These are phyloP conservation scores for Xenops minutus DNA, from an alignment of 2,797 vertebrate genomes.

Conservation along the genomic window DNA sequence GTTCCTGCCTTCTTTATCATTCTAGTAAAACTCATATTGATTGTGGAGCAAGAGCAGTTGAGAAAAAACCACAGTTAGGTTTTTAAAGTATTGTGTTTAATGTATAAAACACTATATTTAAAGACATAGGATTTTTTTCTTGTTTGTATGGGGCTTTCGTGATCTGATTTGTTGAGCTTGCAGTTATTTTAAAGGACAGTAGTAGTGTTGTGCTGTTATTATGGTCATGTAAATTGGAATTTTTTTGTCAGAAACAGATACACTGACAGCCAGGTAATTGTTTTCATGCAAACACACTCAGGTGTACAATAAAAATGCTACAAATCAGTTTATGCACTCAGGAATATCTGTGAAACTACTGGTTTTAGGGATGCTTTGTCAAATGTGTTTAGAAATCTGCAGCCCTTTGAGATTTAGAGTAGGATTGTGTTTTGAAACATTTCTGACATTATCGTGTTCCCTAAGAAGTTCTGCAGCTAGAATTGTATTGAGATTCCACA, in stretches of 20 bases:
- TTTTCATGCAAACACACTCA: neutral
- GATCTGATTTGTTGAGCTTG: neutral
- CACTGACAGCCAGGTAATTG: neutral
- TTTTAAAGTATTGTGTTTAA: neutral
- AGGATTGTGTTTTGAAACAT: neutral
- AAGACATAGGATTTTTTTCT: neutral
- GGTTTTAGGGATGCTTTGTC: neutral
- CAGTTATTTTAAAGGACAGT: neutral
- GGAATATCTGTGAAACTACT: neutral
- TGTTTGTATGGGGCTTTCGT: fast-evolving
- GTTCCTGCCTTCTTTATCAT: neutral
- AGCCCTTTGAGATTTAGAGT: neutral
- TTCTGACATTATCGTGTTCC: neutral
- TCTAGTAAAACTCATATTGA: neutral
- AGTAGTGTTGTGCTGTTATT: neutral
- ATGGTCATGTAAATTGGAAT: neutral
- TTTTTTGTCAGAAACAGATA: neutral
- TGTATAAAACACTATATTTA: neutral
- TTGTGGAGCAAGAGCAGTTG: neutral
- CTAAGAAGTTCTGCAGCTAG: neutral
- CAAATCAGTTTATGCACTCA: neutral
- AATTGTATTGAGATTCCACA: neutral
- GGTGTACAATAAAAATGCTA: neutral
- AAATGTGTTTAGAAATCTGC: neutral
- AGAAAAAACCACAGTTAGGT: neutral